Evolutionary conservation across 2,888 invertebrate genomes (phyloP), one percentile per base, ranked within the genome.

Genomic region (Caenorhabditis sp.): DNA sequence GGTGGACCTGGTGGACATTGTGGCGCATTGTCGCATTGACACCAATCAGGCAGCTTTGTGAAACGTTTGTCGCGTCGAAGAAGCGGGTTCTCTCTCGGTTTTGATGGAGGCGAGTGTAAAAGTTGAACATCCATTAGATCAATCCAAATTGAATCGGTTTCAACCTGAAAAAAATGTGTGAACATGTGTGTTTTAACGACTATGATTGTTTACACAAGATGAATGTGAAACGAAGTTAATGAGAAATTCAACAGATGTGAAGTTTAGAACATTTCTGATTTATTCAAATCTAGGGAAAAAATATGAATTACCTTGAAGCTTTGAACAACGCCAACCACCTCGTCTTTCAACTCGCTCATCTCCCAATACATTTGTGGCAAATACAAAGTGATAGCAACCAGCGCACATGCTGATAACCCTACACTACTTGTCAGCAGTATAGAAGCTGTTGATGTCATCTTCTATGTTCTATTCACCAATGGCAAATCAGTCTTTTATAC

Each of bases 1-100:
- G 80, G 80, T 10, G 80, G 76, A 36, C 80, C 80, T 31, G 78
- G 76, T 14, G 80, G 80, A 36, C 80, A 80, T 60, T 80, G 80
- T 31, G 80, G 80, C 26, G 75, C 76, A 0, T 75, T 59, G 61
- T 80, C 76, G 53, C 80, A 80, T 54, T 80, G 80, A 49, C 80
- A 80, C 64, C 66, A 78, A n/a, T 80, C 80, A 4, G 80, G 80
- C 36, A 80, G 67, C 14, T 61, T 62, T 10, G 78, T 66, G 70
- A 80, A 80, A 21, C 80, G 43, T 52, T 78, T 80, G 36, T 78
- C 80, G 23, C 80, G 70, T 43, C 80, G 65, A 5, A 76, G 65
- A 0, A 80, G 60, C 25, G 80, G 80, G 59, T 80, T 80, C 43
- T 80, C 78, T 20, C 63, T 52, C 5, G 80, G 77, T 23, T 43